Conservation (phyloP, 2,113 vertebrate genomes). For the Syngnathus floridae region DNA sequence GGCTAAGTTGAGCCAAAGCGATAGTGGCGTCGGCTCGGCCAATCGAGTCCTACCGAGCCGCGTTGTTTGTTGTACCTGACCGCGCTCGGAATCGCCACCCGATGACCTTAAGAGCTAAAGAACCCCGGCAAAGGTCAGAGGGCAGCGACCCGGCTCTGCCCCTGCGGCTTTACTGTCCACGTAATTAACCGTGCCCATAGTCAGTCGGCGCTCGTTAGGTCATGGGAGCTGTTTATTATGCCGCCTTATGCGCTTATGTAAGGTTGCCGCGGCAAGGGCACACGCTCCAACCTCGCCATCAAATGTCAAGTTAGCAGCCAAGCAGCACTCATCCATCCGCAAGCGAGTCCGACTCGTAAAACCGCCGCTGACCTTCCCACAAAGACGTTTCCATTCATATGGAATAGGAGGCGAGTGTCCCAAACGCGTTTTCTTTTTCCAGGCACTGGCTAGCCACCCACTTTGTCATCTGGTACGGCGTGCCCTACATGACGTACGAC, state of each 20-base stretch:
- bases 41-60: background rate
- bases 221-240: conserved; percentile 32
- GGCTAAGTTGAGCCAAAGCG: background rate
- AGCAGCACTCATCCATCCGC: background rate
- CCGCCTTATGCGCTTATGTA: conserved; percentile 26
- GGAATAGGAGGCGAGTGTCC: too few relatives aligned
- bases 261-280: conserved; percentile 9
- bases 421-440: conserved; percentile 4
- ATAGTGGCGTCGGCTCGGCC: too few relatives aligned
- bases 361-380: background rate
- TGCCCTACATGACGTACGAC: conserved; percentile 96
- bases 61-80: conserved; percentile 30
- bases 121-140: conserved; percentile 32
- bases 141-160: conserved; percentile 38
- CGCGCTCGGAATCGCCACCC: conserved; percentile 36
- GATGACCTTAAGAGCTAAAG: conserved; percentile 41
- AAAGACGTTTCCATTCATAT: too few relatives aligned
- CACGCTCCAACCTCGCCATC: background rate
- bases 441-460: conserved; percentile 90
- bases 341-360: background rate
- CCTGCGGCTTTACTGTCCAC: conserved; percentile 46
- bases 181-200: conserved; percentile 54
- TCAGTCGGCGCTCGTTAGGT: conserved; percentile 47
- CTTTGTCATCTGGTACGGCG: conserved; percentile 84
- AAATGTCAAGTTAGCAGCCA: background rate